Percentiles rank a stretch among this genome's conserved stretches.
Conservation (phyloP, 1,140 invertebrate genomes). For the Trinorchestia longiramus region DNA sequence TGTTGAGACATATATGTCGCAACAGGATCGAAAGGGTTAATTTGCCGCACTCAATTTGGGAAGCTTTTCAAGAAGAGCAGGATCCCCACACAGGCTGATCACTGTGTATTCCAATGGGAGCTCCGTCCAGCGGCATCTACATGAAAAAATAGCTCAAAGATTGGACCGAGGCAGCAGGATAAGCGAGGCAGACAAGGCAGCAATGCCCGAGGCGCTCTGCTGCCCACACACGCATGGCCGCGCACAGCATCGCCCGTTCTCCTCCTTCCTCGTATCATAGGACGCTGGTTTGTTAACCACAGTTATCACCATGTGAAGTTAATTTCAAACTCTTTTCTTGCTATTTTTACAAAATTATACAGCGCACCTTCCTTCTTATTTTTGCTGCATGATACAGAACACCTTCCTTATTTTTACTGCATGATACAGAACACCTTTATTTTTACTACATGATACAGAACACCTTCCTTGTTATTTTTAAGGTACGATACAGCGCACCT, state of each 20-base stretch:
- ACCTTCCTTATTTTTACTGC: too few species aligned
- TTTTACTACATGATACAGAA: too few species aligned
- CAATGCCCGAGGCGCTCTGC: background rate
- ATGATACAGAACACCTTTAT: too few species aligned
- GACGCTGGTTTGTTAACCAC: background rate
- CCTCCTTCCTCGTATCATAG: background rate
- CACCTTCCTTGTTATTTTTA: too few species aligned
- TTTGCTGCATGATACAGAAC: too few species aligned
- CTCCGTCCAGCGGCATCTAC: background rate
- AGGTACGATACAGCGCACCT: too few species aligned
- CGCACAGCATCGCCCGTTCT: background rate
- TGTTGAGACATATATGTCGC: too few species aligned
- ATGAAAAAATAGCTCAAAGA: background rate
- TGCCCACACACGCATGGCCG: constrained; percentile 3
- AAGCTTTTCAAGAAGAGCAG: background rate
- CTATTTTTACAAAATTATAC: background rate
- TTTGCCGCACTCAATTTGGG: background rate
- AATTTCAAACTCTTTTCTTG: background rate
- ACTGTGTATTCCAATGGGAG: background rate
- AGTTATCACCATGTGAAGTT: background rate
- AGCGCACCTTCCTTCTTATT: too few species aligned
- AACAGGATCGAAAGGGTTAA: too few species aligned
- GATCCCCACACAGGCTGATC: background rate
- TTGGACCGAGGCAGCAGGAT: background rate
- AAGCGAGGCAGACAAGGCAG: background rate